Conservation (phyloP, 2,888 invertebrate species). For the Eumerus sabulonum region DNA sequence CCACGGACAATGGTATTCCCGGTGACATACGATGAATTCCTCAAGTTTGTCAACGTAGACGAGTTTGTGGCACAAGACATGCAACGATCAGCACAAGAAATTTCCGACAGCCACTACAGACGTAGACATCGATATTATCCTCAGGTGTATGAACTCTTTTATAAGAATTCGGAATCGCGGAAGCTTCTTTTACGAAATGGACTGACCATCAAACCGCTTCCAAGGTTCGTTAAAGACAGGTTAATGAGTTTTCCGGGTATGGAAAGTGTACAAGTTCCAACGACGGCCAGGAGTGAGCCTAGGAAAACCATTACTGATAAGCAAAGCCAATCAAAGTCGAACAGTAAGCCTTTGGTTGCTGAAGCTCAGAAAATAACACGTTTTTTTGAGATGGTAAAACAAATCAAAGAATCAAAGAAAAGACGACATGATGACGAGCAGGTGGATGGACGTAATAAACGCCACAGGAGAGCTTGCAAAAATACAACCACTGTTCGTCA, state of each 20-base stretch:
- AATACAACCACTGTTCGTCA: too few relatives aligned
- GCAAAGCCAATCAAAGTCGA: not conserved
- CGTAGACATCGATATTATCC: constrained; percentile 23
- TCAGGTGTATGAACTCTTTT: constrained; percentile 37
- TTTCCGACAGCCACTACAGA: constrained; percentile 19
- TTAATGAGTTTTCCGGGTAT: constrained; percentile 18
- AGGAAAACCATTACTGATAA: not conserved
- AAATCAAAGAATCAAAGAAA: constrained; percentile 12
- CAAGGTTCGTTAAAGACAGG: constrained; percentile 29
- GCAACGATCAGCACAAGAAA: constrained; percentile 31
- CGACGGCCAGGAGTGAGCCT: not conserved
- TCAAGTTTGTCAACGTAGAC: constrained; percentile 36
- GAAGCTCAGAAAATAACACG: constrained; percentile 34
- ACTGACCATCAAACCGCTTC: constrained; percentile 43
- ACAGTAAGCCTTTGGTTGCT: not conserved
- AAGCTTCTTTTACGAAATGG: constrained; percentile 20
- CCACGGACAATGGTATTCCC: constrained; percentile 13
- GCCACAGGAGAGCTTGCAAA: too few relatives aligned
- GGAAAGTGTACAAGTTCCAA: too few relatives aligned
- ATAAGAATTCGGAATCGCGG: constrained; percentile 6
- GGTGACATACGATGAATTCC: constrained; percentile 42
- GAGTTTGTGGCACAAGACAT: constrained; percentile 34
- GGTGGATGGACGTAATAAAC: too few relatives aligned
- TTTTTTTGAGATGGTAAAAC: constrained; percentile 35
- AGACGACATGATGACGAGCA: constrained; percentile 14